Base-by-base conservation (phyloP, 53 echinoderm and acorn worm species). In the Holothuria scabra region DNA sequence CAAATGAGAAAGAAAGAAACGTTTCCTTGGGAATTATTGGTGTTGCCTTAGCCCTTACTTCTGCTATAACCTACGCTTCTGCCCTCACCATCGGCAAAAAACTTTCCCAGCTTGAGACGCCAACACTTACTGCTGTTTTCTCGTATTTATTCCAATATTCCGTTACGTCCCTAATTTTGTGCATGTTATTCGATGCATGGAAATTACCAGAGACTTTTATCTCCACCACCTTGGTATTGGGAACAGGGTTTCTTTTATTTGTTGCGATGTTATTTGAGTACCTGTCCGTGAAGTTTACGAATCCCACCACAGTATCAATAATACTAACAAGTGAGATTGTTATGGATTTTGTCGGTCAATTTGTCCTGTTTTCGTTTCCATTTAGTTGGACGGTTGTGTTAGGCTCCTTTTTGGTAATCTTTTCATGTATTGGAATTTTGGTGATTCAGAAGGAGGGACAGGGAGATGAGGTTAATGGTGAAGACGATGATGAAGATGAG, bases 221-320 rank as follows among this genome's bases (percentile, higher is more conserved):
- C 12, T 46, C 48, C 6, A 59, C 29, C 5, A 3, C 31, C 5
- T 26, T 58, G 13, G 18, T 78, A 25, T 0, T 6, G 1, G 31
- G 18, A 58, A 57, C 78, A 21, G 78, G 78, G 16, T 19, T 19
- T 23, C 30, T 59, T 29, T 56, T 56, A 13, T 30, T 78, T 28
- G 3, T 5, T 14, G 78, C 14, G 16, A 31, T 78, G 14, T 33
- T 30, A 10, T 56, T 56, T 21, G 56, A 28, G 25, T 78, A 78
- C 28, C 76, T 76, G 23, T 56, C 76, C 12, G 52, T 76, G 21
- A 2, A 12, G 10, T 21, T 8, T 22, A 19, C 14, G 2, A 76
- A 56, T 41, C 76, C 76, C 13, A 76, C 76, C 25, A 76, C 76
- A 56, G 52, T 76, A 23, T 49, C 76, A 5, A 76, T 76, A 23